Base-by-base conservation (phyloP, 2,888 invertebrate genomes). In the Stegana nigrithorax region DNA sequence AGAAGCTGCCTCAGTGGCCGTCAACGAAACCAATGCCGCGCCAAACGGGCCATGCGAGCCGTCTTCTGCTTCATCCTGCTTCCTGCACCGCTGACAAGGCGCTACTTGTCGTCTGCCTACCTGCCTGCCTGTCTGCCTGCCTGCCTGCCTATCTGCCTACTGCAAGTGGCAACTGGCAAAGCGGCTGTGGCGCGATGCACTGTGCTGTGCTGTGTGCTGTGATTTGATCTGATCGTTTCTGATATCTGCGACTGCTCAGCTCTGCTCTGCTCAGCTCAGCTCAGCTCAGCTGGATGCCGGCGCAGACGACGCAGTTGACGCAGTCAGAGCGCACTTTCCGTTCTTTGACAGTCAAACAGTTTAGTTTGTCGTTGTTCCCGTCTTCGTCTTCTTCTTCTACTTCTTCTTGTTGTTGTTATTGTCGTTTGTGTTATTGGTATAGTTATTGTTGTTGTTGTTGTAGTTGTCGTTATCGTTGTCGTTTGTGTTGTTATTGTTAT, bases 241-340 rank as follows among this genome's bases (percentile, higher is more conserved):
- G 44, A 44, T 44, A 44, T 44, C 44, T 17, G 44, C 44, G 19
- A n/a, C n/a, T n/a, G n/a, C n/a, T n/a, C n/a, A n/a, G n/a, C n/a
- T n/a, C n/a, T n/a, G n/a, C n/a, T n/a, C n/a, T n/a, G n/a, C n/a
- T n/a, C n/a, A n/a, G n/a, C n/a, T n/a, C n/a, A n/a, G n/a, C n/a
- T n/a, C n/a, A n/a, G 17, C 44, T 6, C 44, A 44, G 44, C 44
- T 44, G 44, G 44, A 44, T 19, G 44, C 44, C 44, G 19, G 32
- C 4, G 10, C n/a, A n/a, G n/a, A n/a, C n/a, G n/a, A n/a, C n/a
- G n/a, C n/a, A n/a, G n/a, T n/a, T n/a, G n/a, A n/a, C n/a, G n/a
- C n/a, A n/a, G n/a, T 32, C n/a, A 12, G 32, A 32, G 5, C 32
- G 32, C n/a, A 32, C n/a, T 32, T 8, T 32, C 32, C n/a, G 32